These are phyloP conservation scores for Trichonephila inaurata DNA, from an alignment of 1,140 invertebrate genomes.

Conservation along the genomic window DNA sequence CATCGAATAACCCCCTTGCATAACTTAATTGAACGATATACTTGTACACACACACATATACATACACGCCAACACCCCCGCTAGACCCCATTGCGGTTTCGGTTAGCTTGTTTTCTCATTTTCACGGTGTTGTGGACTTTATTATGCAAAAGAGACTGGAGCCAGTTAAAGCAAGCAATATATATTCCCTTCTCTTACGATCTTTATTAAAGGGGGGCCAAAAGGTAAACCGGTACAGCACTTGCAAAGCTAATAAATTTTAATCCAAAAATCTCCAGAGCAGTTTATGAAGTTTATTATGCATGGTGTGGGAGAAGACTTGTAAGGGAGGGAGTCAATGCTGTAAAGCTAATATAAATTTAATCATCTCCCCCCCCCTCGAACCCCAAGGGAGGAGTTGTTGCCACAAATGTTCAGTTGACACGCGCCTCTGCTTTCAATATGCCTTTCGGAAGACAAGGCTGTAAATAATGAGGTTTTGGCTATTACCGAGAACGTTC, in stretches of 20 bases:
- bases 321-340: background rate
- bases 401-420: conserved; percentile 3
- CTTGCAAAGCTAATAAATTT: conserved; percentile 63
- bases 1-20: background rate
- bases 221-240: conserved; percentile 47
- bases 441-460: conserved; percentile 56
- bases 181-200: background rate
- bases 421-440: conserved; percentile 57
- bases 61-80: background rate
- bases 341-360: conserved; percentile 68
- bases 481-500: conserved; percentile 44
- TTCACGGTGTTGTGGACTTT: conserved; percentile 72
- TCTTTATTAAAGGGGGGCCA: conserved; percentile 50
- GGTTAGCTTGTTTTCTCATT: conserved; percentile 68
- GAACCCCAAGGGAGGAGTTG: conserved; percentile 12
- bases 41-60: conserved; percentile 47
- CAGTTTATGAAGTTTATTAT: conserved; percentile 71
- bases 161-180: conserved; percentile 33
- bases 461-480: conserved; percentile 67
- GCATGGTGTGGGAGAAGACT: conserved; percentile 37
- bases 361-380: conserved; percentile 52
- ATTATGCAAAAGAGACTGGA: conserved; percentile 63
- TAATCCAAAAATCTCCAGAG: conserved; percentile 52
- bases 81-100: background rate
- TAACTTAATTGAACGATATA: conserved; percentile 70